phyloP scores from a whole-genome alignment of 2,113 vertebrate genomes.

The Dasyurus viverrinus region DNA sequence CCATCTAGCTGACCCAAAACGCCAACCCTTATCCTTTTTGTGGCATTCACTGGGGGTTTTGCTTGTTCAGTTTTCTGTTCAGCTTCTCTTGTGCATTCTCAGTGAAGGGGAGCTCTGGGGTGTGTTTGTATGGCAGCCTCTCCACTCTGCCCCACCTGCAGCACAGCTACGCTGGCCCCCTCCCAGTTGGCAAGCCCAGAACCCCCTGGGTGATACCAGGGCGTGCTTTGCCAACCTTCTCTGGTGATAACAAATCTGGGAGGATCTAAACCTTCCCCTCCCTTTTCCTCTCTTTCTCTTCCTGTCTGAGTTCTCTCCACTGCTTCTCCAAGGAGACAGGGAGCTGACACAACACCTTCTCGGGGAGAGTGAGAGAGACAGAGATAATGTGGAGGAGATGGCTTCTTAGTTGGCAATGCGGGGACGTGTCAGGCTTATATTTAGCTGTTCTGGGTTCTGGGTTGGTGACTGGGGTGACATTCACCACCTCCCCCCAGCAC shows the following conservation, averaged over 20 bases:
- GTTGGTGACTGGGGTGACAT: conserved; percentile 48
- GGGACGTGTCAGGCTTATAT: conserved; percentile 38
- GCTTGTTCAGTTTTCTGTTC: not conserved
- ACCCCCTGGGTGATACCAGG: not conserved
- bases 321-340: conserved; percentile 51
- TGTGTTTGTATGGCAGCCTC: not conserved
- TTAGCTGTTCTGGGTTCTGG: conserved; percentile 9
- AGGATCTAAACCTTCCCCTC: not conserved
- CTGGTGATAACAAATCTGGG: not conserved
- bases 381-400: not conserved
- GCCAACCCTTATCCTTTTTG: not conserved
- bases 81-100: not conserved
- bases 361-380: not conserved
- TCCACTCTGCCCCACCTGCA: not conserved
- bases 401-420: not conserved
- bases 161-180: not conserved
- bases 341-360: conserved; percentile 56
- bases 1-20: too few relatives aligned
- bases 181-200: not conserved
- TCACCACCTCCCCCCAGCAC: not conserved
- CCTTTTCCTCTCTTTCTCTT: not conserved
- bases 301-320: not conserved
- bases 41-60: not conserved
- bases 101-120: not conserved
- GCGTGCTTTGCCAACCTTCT: not conserved